These are phyloP conservation scores for Polylopha cassiicola DNA, from an alignment of 2,888 invertebrate genomes.

Conservation along the genomic window DNA sequence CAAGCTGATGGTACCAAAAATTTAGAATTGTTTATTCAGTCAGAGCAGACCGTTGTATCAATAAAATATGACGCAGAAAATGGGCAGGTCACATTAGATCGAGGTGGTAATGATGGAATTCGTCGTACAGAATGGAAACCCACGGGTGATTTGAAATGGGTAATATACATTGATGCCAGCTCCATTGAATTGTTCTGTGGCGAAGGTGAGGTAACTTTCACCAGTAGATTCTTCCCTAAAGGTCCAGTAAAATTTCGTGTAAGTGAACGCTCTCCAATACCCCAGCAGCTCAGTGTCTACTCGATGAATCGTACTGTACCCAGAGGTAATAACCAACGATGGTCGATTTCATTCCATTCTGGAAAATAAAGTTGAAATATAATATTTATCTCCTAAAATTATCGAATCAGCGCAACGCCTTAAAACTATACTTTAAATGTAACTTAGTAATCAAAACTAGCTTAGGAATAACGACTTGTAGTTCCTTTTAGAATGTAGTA, in stretches of 20 bases:
- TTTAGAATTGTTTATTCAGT: conserved; percentile 42
- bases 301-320: too few relatives aligned
- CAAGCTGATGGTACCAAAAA: conserved; percentile 28
- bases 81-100: conserved; percentile 44
- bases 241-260: conserved; percentile 23
- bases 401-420: too few relatives aligned
- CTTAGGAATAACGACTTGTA: too few relatives aligned
- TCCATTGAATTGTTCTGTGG: conserved; percentile 32
- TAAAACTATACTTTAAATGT: too few relatives aligned
- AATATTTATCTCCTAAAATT: too few relatives aligned
- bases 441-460: too few relatives aligned
- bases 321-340: not conserved
- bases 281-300: too few relatives aligned
- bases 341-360: too few relatives aligned
- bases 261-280: too few relatives aligned
- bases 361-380: too few relatives aligned
- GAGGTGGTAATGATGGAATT: conserved; percentile 51
- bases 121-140: conserved; percentile 52
- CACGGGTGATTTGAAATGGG: conserved; percentile 30
- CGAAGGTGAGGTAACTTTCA: conserved; percentile 31
- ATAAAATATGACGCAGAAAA: conserved; percentile 38
- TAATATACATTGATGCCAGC: conserved; percentile 34
- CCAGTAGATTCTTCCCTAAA: conserved; percentile 30
- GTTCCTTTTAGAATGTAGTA: too few relatives aligned
- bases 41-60: conserved; percentile 32